Evolutionary conservation across 2,797 vertebrate genomes (phyloP).

Genomic region (Taeniopygia guttata): DNA sequence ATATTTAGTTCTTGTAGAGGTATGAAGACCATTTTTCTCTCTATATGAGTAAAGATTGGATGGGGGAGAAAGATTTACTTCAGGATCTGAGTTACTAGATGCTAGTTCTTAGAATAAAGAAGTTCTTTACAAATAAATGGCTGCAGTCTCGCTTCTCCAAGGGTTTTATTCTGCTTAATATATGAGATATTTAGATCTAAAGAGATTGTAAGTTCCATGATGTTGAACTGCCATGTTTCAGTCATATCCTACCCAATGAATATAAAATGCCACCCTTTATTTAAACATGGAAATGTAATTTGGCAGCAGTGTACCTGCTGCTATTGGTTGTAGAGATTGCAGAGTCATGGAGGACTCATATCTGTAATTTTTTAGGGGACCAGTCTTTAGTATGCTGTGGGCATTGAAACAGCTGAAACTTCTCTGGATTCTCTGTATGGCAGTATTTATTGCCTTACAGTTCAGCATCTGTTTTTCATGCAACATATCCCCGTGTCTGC

Average conservation of each 20-base stretch:
- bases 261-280: background rate
- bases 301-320: background rate
- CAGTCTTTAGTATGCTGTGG: background rate
- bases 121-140: background rate
- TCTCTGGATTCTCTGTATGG: background rate
- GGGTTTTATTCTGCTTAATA: background rate
- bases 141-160: background rate
- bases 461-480: background rate
- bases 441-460: background rate
- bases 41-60: background rate
- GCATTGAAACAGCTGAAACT: background rate
- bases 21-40: background rate
- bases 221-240: background rate
- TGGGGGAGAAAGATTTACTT: background rate
- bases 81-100: background rate
- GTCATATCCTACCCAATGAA: background rate
- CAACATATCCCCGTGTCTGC: background rate
- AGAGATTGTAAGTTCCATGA: background rate
- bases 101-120: background rate
- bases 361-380: background rate
- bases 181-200: background rate
- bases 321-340: background rate
- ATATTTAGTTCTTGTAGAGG: background rate
- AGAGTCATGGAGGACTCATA: background rate
- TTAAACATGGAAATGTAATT: background rate